phyloP scores from a whole-genome alignment of 2,888 invertebrate species.

The Meliscaeva auricollis region DNA sequence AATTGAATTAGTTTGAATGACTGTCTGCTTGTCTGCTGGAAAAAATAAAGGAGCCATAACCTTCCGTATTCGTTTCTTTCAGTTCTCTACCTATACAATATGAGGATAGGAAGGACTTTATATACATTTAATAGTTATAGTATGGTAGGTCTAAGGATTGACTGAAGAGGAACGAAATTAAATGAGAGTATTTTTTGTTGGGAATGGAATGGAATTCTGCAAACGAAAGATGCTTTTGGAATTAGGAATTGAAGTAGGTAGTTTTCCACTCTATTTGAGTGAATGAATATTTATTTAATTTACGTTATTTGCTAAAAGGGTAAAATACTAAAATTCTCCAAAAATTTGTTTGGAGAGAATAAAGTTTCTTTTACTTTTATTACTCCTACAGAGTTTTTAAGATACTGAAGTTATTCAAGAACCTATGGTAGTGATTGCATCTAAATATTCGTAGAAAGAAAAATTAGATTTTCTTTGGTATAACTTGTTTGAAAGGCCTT shows the following conservation, averaged over 20 bases:
- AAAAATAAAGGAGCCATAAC: slow-evolving; percentile 66
- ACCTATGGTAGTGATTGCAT: too few species aligned
- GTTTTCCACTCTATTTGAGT: slow-evolving; percentile 76
- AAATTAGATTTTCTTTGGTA: too few species aligned
- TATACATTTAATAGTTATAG: not conserved
- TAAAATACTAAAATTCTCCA: too few species aligned
- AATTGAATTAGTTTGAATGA: slow-evolving; percentile 76
- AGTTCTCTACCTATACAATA: not conserved
- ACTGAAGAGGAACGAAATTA: slow-evolving; percentile 26
- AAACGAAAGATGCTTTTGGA: slow-evolving; percentile 63
- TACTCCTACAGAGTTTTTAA: too few species aligned
- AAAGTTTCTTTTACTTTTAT: too few species aligned
- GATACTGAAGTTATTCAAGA: too few species aligned
- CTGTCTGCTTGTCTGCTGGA: slow-evolving; percentile 72
- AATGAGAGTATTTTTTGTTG: slow-evolving; percentile 20
- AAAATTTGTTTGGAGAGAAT: too few species aligned
- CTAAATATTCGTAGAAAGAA: too few species aligned
- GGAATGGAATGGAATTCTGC: slow-evolving; percentile 55
- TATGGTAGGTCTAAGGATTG: not conserved
- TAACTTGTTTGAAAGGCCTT: too few species aligned
- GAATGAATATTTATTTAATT: slow-evolving; percentile 76
- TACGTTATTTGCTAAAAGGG: slow-evolving; percentile 72
- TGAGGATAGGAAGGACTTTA: not conserved
- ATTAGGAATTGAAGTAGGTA: slow-evolving; percentile 73
- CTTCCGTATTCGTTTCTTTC: slow-evolving; percentile 24